Evolutionary conservation across 2,113 vertebrate species (phyloP).

Genomic region (Crotalus viridis): DNA sequence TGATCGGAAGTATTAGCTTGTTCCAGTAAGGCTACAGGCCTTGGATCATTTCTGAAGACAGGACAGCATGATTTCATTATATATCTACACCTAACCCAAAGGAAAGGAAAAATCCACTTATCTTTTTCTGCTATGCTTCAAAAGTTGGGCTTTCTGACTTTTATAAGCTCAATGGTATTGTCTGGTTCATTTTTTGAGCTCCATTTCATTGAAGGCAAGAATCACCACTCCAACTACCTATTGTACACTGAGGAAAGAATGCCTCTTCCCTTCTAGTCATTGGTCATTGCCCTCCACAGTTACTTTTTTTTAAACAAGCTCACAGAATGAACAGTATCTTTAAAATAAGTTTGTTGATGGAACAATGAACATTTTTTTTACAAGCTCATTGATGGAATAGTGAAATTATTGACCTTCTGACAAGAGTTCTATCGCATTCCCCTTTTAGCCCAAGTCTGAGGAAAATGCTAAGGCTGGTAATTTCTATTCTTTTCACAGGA

Average conservation of each 20-base stretch:
- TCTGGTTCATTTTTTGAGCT: neutral
- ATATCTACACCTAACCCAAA: neutral
- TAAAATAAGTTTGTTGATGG: neutral
- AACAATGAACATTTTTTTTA: neutral
- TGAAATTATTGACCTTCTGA: neutral
- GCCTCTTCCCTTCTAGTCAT: neutral
- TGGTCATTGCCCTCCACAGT: neutral
- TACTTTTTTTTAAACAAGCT: neutral
- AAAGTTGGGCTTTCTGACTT: neutral
- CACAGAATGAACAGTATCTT: neutral
- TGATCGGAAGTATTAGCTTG: neutral
- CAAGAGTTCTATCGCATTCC: neutral
- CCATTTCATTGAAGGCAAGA: neutral
- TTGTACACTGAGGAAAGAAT: neutral
- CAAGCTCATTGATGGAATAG: neutral
- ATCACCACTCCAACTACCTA: neutral
- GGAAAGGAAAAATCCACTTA: neutral
- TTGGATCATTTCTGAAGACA: neutral
- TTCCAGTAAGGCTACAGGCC: neutral
- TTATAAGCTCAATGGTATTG: neutral
- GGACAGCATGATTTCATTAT: neutral
- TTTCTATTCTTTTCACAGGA: neutral
- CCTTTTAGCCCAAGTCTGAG: neutral
- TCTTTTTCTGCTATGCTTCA: neutral
- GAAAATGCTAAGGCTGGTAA: neutral